A percentile compares a stretch with the other conserved stretches of the same genome.
These are phyloP conservation scores for Tinamus guttatus DNA, from an alignment of 2,113 vertebrate genomes.

Conservation along the genomic window DNA sequence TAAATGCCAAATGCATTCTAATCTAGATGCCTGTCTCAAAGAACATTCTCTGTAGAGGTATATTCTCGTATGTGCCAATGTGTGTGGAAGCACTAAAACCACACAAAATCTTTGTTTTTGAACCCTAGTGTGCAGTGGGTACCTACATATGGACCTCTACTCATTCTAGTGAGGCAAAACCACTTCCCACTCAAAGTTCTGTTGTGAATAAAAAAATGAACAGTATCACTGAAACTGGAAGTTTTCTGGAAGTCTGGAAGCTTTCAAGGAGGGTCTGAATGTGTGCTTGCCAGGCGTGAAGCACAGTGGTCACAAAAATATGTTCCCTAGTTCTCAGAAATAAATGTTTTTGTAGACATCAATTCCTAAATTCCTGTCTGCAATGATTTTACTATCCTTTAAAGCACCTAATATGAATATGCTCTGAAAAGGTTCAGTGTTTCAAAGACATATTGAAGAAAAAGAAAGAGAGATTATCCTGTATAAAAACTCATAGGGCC, in stretches of 20 bases:
- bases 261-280: neutral
- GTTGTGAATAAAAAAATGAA: neutral
- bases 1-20: neutral
- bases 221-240: neutral
- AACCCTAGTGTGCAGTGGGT: neutral
- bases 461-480: neutral
- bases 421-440: neutral
- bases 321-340: neutral
- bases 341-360: neutral
- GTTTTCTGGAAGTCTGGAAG: neutral
- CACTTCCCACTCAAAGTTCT: neutral
- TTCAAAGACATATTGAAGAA: neutral
- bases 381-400: neutral
- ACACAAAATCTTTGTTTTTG: neutral
- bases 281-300: constrained; percentile 4
- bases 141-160: neutral
- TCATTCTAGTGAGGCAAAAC: neutral
- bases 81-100: neutral
- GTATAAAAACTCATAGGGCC: neutral
- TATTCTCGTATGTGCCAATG: neutral
- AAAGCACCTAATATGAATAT: neutral
- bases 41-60: neutral
- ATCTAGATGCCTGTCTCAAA: neutral
- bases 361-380: neutral
- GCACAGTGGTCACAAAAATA: constrained; percentile 5